Conservation (phyloP, 1,140 invertebrate genomes). For the Cyclargus thomasi region DNA sequence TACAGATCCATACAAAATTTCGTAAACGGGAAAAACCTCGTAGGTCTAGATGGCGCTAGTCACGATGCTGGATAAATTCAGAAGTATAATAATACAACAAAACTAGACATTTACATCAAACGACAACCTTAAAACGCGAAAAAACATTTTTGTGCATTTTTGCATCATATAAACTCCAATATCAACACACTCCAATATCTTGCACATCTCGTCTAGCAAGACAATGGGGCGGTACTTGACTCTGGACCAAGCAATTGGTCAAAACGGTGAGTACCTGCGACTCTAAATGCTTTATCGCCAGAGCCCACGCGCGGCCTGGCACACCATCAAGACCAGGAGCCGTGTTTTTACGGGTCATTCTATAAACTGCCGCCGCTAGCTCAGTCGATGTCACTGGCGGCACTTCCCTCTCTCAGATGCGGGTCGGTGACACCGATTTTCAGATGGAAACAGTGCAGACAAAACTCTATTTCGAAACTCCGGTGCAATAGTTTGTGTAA, state of each 20-base stretch:
- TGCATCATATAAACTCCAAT: too few relatives aligned
- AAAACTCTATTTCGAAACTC: background rate
- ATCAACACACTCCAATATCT: too few relatives aligned
- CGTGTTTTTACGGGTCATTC: slow-evolving; percentile 8
- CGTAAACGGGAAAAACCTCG: too few relatives aligned
- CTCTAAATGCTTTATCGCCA: background rate
- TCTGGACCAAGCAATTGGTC: background rate
- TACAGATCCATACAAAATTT: too few relatives aligned
- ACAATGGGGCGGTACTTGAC: background rate
- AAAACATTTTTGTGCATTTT: too few relatives aligned
- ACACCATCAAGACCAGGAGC: slow-evolving; percentile 2
- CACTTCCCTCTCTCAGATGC: background rate
- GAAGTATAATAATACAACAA: too few relatives aligned
- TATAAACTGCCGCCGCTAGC: background rate
- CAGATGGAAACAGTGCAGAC: background rate
- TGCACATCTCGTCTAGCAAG: too few relatives aligned
- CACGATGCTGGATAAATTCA: too few relatives aligned
- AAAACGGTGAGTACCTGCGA: background rate
- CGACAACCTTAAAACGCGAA: too few relatives aligned
- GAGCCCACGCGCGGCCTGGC: background rate
- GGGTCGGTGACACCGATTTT: background rate
- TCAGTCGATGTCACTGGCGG: background rate
- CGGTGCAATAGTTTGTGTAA: background rate
- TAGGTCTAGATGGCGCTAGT: too few relatives aligned
- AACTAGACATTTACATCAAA: too few relatives aligned